Conservation (phyloP, 1,140 invertebrate genomes). For the Drosophila nikananu region DNA sequence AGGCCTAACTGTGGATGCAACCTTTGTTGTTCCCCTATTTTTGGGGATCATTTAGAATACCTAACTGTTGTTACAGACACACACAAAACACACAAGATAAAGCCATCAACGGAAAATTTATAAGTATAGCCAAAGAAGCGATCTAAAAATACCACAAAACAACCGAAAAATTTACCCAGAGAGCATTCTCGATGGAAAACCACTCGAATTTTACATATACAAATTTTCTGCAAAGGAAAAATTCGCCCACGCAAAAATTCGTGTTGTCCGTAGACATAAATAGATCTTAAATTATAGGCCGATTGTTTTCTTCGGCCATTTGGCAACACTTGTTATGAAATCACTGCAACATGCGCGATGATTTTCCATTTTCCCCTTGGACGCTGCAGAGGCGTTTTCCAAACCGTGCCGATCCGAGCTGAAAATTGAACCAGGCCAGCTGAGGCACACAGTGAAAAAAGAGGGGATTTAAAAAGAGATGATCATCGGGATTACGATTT, state of each 20-base stretch:
- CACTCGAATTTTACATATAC: constrained; percentile 42
- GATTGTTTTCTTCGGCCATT: constrained; percentile 48
- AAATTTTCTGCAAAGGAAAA: constrained; percentile 64
- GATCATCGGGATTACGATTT: neutral
- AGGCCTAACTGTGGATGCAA: constrained; percentile 42
- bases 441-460: constrained; percentile 23
- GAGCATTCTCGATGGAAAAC: constrained; percentile 40
- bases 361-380: constrained; percentile 63
- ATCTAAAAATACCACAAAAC: constrained; percentile 36
- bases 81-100: neutral
- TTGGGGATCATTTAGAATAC: constrained; percentile 14
- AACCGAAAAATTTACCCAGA: constrained; percentile 19
- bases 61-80: constrained; percentile 25
- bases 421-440: constrained; percentile 68
- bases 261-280: constrained; percentile 34
- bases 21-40: neutral
- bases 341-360: constrained; percentile 34
- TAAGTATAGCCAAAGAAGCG: constrained; percentile 23
- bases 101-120: constrained; percentile 44
- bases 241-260: constrained; percentile 65
- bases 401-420: constrained; percentile 22
- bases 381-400: constrained; percentile 58
- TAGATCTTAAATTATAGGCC: constrained; percentile 52
- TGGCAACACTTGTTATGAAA: constrained; percentile 81
- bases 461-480: no score